phyloP scores from a whole-genome alignment of 2,113 vertebrate species.

The Perca fluviatilis region DNA sequence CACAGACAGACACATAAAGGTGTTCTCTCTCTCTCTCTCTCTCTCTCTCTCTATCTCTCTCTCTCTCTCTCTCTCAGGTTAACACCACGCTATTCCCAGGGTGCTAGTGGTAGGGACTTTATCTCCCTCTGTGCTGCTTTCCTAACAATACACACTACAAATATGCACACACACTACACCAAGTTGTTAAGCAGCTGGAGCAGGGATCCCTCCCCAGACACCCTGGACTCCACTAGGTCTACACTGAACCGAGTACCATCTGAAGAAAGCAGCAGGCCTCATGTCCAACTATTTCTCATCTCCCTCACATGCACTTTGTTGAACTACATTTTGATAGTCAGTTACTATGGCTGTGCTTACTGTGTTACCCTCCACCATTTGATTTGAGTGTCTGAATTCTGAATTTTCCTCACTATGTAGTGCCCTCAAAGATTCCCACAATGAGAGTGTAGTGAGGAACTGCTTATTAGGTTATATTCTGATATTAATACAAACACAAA shows the following conservation, averaged over 20 bases:
- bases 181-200: constrained; percentile 11
- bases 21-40: neutral
- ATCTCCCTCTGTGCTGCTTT: constrained; percentile 23
- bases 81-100: constrained; percentile 1
- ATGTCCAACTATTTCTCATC: neutral
- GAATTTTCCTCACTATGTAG: neutral
- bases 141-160: neutral
- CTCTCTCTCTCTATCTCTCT: constrained; percentile 1
- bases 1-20: neutral
- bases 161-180: neutral
- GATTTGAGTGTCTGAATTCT: neutral
- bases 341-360: neutral
- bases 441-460: neutral
- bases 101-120: constrained; percentile 5
- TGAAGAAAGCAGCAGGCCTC: constrained; percentile 57
- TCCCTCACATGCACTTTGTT: constrained; percentile 20
- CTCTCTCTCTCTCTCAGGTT: neutral
- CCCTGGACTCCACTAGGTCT: constrained; percentile 42
- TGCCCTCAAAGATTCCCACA: neutral
- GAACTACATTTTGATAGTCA: constrained; percentile 1
- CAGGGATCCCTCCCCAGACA: constrained; percentile 28
- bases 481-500: no score
- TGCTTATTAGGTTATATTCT: neutral
- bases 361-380: neutral
- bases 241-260: constrained; percentile 30